These are phyloP conservation scores for Boloria euphrosyne DNA, from an alignment of 2,888 invertebrate genomes.

Conservation along the genomic window DNA sequence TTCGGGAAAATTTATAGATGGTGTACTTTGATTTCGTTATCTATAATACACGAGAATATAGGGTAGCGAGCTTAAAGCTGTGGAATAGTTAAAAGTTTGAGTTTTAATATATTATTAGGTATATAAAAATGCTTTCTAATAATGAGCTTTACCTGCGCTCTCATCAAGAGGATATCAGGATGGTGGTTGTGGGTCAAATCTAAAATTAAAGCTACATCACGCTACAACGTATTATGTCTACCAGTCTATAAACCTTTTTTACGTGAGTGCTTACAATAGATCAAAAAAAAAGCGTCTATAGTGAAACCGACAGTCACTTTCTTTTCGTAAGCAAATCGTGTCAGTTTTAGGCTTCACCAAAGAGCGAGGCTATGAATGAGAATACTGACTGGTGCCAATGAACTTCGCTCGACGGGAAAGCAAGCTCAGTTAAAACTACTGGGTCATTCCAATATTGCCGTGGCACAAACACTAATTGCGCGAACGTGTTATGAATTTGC, in stretches of 20 bases:
- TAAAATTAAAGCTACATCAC: background rate
- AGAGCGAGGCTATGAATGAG: conserved; percentile 49
- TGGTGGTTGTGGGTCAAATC: background rate
- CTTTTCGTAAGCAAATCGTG: conserved; percentile 69
- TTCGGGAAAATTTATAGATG: conserved; percentile 21
- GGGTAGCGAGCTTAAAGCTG: too few species aligned
- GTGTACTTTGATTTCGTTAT: conserved; percentile 5
- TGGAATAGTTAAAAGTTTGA: too few species aligned
- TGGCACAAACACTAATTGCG: conserved; percentile 51
- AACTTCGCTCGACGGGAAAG: conserved; percentile 74
- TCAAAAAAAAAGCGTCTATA: conserved; percentile 63
- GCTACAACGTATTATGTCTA: too few species aligned
- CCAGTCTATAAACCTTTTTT: conserved; percentile 6
- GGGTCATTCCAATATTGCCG: conserved; percentile 68
- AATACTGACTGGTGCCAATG: conserved; percentile 65
- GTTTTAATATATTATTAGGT: too few species aligned
- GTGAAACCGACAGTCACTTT: conserved; percentile 64
- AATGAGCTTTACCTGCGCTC: too few species aligned
- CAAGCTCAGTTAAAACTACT: conserved; percentile 66
- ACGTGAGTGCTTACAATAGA: conserved; percentile 21
- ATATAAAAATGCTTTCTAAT: too few species aligned
- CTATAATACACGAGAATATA: background rate
- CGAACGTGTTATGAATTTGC: conserved; percentile 44
- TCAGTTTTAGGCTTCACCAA: conserved; percentile 65
- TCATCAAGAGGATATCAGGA: too few species aligned